phyloP scores from a whole-genome alignment of 2,888 invertebrate species.

The Pantelozetes paolii region DNA sequence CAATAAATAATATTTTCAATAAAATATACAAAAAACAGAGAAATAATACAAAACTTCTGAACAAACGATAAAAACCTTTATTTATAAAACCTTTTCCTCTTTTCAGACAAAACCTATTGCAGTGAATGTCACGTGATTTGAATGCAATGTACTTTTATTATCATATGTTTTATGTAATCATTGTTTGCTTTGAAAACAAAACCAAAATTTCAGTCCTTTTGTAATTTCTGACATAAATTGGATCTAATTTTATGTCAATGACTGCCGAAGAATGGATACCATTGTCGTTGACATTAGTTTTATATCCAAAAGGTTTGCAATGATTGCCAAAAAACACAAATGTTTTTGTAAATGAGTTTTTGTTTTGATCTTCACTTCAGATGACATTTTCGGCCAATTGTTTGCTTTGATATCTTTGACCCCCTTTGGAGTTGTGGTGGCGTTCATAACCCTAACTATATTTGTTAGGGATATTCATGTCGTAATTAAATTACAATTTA shows the following conservation, averaged over 20 bases:
- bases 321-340: neutral
- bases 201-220: neutral
- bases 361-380: neutral
- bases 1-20: too few species aligned
- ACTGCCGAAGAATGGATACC: slow-evolving; percentile 38
- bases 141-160: neutral
- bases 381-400: slow-evolving; percentile 34
- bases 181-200: neutral
- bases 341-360: slow-evolving; percentile 14
- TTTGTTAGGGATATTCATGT: slow-evolving; percentile 40
- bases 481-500: neutral
- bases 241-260: neutral
- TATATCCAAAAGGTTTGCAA: slow-evolving; percentile 41
- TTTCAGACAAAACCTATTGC: too few species aligned
- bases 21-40: too few species aligned
- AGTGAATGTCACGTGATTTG: slow-evolving; percentile 23
- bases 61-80: too few species aligned
- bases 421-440: slow-evolving; percentile 36
- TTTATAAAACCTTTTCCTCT: too few species aligned
- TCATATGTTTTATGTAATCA: slow-evolving; percentile 17
- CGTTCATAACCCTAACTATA: slow-evolving; percentile 38
- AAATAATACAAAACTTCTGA: too few species aligned
- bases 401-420: slow-evolving; percentile 38
- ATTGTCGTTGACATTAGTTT: slow-evolving; percentile 28
- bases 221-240: neutral